Percentiles rank a stretch among this genome's conserved stretches.
These are phyloP conservation scores for Brachionus asplanchnoidis DNA, from an alignment of 1,140 invertebrate genomes.

Conservation along the genomic window DNA sequence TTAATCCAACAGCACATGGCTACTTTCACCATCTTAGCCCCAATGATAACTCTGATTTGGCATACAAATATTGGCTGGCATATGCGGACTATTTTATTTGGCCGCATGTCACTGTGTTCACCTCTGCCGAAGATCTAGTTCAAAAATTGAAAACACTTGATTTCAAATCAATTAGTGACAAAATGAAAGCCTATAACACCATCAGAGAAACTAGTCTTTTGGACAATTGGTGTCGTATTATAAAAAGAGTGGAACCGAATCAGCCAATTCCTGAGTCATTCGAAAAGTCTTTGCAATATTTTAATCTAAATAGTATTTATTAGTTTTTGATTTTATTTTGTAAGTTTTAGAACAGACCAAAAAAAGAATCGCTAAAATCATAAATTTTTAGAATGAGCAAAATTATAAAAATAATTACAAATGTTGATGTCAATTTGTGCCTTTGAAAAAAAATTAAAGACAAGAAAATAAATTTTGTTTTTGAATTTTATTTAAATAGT, in stretches of 20 bases:
- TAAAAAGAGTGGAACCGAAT: slow-evolving; percentile 1
- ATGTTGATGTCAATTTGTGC: no score
- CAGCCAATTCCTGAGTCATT: background rate
- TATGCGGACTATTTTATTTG: slow-evolving; percentile 42
- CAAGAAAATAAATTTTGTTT: no score
- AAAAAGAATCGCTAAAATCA: no score
- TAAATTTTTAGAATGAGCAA: no score
- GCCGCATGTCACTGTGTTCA: slow-evolving; percentile 35
- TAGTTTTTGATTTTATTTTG: background rate
- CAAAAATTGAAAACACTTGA: background rate
- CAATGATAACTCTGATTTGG: background rate
- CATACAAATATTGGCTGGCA: slow-evolving; percentile 41
- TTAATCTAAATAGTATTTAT: background rate
- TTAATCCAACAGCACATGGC: background rate
- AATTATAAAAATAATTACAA: no score
- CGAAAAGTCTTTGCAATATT: background rate
- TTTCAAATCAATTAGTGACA: background rate
- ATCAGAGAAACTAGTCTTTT: background rate
- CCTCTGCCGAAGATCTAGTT: slow-evolving; percentile 37
- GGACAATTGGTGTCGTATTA: slow-evolving; percentile 14
- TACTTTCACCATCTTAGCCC: slow-evolving; percentile 24
- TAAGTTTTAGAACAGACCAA: no score
- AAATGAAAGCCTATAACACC: background rate
- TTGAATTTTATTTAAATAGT: no score
- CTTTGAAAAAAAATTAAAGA: no score